Evolutionary conservation across 2,797 vertebrate species (phyloP), one percentile per base, ranked within the genome.

Genomic region (Distichodus sexfasciatus): DNA sequence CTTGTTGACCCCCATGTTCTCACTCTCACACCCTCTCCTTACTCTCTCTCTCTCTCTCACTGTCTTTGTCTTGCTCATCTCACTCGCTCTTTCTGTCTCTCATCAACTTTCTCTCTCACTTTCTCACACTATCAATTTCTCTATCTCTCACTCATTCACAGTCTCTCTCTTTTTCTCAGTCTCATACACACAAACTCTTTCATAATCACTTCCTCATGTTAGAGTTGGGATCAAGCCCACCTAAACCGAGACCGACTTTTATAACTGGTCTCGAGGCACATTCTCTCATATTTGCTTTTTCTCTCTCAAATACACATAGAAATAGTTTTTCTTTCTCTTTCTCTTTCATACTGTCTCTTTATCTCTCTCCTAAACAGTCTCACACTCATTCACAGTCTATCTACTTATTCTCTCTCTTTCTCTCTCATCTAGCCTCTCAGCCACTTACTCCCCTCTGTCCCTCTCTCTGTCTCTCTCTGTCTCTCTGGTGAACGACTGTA

Each of bases 41-140:
- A n/a, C 48, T 26, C 24, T 71, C 12, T 28, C 59, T 69, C 55
- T 51, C 47, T 55, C 54, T 70, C 54, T 62, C 59, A 26, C 24
- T 26, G 38, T 51, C 44, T 47, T 4, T 43, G 3, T 53, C 15
- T 21, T 24, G 14, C 40, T n/a, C 51, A 41, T 70, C 31, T 44
- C 28, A 57, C 51, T 51, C 29, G 43, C 15, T 36, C 50, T 36
- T 11, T 1, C 12, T 50, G 50, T 41, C 24, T 63, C 36, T 63
- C 48, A 29, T 31, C 58, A 14, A 5, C 28, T 24, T 19, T 47
- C 15, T 58, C 50, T 70, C 31, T 44, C 28, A 57, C 51, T 51
- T 36, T 50, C 15, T 36, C 50, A 29, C 12, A 1, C 12, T 50
- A 50, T 41, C 24, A 29, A 31, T 62, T 14, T 7, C 28, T 24